Evolutionary conservation across 2,888 invertebrate genomes (phyloP), one percentile per base, ranked within the genome.

Genomic region (Hemicrepidius hirtus): DNA sequence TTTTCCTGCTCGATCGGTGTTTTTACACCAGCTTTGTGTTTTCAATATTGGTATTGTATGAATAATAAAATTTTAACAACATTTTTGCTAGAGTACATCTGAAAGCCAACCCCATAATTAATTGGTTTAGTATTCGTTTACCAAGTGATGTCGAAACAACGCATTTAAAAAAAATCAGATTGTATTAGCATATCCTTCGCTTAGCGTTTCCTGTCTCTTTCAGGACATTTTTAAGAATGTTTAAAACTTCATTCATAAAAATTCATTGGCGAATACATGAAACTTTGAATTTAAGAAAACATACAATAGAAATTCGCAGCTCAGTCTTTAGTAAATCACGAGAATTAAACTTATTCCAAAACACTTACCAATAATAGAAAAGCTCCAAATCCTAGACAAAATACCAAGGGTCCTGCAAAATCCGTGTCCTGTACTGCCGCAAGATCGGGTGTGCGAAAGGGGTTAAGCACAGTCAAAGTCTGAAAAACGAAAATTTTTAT

Each of bases 331-430:
- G n/a, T 40, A 4, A 40, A 1, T 13, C 40, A n/a, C 2, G 1
- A n/a, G 3, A 40, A 13, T 40, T 13, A 40, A 5, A 40, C 2
- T 13, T 4, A 13, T n/a, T n/a, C n/a, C 3, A 40, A 13, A 13
- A 4, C 13, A 57, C 86, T 82, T 81, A 88, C 88, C 85, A 89
- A 80, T 62, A 90, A 83, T 5, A 90, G 85, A 76, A 89, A 88
- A 72, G 87, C 88, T 59, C 94, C 94, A 81, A 94, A 92, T 7
- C 92, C 89, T 75, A 94, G 85, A 82, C 94, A 93, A 85, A 94
- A 94, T 10, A 92, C 93, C 76, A 94, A 86, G 12, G 94, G 94
- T 12, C 94, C 94, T 64, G 94, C 94, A 83, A 94, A 87, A 85
- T 94, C 94, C 49, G 93, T 92, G 81, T 91, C 91, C 83, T 90